phyloP scores from a whole-genome alignment of 2,113 vertebrate species.

The Psittacula cyanocephala region DNA sequence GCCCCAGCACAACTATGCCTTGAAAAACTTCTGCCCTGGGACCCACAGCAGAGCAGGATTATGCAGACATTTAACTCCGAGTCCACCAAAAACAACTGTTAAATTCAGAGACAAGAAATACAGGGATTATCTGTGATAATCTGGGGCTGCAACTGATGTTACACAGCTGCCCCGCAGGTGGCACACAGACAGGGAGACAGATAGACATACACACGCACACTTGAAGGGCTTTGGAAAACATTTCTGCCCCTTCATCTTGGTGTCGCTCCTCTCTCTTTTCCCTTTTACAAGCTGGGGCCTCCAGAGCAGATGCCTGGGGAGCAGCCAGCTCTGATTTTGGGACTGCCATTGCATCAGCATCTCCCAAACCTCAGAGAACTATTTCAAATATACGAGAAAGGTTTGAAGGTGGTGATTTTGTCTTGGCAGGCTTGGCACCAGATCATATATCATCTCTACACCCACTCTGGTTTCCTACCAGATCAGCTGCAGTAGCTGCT shows the following conservation, averaged over 20 bases:
- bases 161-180: accelerated
- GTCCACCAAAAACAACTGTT: accelerated
- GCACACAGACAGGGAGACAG: not conserved
- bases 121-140: not conserved
- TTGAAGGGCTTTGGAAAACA: not conserved
- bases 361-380: not conserved
- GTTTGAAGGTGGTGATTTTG: not conserved
- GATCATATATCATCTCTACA: not conserved
- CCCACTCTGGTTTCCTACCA: not conserved
- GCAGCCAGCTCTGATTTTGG: not conserved
- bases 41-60: not conserved
- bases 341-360: not conserved
- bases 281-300: not conserved
- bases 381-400: not conserved
- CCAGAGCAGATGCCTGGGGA: not conserved
- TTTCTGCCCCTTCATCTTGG: not conserved
- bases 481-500: not conserved
- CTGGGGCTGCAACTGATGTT: not conserved
- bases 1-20: not conserved
- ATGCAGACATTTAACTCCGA: not conserved
- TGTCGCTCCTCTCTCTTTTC: not conserved
- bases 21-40: not conserved
- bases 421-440: not conserved
- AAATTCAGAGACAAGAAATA: not conserved
- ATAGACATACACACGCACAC: not conserved